Evolutionary conservation across 1,140 invertebrate species (phyloP), one percentile per base, ranked within the genome.

Genomic region (Watersipora subatra): DNA sequence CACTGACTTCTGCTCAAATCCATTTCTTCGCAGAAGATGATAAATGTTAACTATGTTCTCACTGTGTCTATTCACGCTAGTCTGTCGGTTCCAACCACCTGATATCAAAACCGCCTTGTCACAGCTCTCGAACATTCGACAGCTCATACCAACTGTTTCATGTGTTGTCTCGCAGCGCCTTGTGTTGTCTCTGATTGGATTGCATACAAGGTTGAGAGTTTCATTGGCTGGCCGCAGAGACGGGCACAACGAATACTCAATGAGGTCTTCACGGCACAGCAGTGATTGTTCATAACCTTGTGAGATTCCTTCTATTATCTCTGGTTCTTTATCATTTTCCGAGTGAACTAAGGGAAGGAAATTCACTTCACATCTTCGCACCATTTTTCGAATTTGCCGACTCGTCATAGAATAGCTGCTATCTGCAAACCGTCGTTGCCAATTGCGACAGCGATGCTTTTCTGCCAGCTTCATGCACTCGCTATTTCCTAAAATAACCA

Each of bases 81-180:
- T 77, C 34, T 82, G 75, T 19, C 81, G 67, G 68, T 83, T 84
- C 84, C 83, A 85, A 3, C 84, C 84, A 2, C 84, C 84, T 1
- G 83, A 81, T 20, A 85, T 27, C 12, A 85, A 57, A 0, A 85
- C 78, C 2, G 83, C 84, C 68, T 84, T 77, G 70, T 84, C 83
- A 69, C 84, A 84, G 2, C 80, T 80, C 70, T 84, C 81, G 65
- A 84, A 81, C 27, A 83, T 67, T 7, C 80, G 76, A 66, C 84
- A 85, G 7, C 77, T 72, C 1, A 78, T 80, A 15, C 75, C 72
- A 0, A 83, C 75, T 27, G 72, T 76, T 28, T 78, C 75, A 59
- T 78, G 78, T 2, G 77, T 80, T 2, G 77, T 82, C 62, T 79
- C 77, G 68, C 83, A 84, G 12, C 79, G 63, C 63, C 79, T 77